phyloP scores from a whole-genome alignment of 2,113 vertebrate genomes.

The Salvelinus sp. region DNA sequence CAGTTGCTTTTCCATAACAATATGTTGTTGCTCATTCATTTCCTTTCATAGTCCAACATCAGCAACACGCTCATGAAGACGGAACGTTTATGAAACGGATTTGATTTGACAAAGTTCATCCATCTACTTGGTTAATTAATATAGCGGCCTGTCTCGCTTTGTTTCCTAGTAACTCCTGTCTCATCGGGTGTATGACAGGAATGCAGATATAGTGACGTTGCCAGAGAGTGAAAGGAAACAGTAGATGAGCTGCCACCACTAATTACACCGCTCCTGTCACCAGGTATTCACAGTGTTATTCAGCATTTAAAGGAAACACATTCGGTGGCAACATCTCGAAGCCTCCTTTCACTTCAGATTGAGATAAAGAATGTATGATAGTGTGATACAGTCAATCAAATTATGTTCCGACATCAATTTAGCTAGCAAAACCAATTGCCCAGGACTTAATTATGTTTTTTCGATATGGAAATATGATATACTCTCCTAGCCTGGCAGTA shows the following conservation, averaged over 20 bases:
- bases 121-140: conserved; percentile 25
- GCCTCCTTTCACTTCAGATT: conserved; percentile 30
- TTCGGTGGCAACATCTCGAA: conserved; percentile 33
- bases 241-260: conserved; percentile 48
- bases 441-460: not conserved
- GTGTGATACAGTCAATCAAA: conserved; percentile 6
- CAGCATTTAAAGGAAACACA: conserved; percentile 34
- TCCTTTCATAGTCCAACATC: not conserved
- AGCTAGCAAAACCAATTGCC: not conserved
- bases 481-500: not conserved
- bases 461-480: not conserved
- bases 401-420: not conserved
- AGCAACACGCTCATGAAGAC: conserved; percentile 1
- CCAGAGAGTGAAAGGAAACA: conserved; percentile 16
- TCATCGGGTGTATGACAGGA: conserved; percentile 28
- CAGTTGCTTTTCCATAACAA: too few species aligned
- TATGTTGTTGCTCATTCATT: too few species aligned
- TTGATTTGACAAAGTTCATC: conserved; percentile 32
- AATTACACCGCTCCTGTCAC: conserved; percentile 32
- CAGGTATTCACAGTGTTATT: conserved; percentile 45
- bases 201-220: conserved; percentile 23
- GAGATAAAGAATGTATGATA: conserved; percentile 31
- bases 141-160: conserved; percentile 3
- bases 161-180: conserved; percentile 19
- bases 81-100: not conserved